Base-by-base conservation (phyloP, 2,113 vertebrate species). In the Tangachromis dhanisi region DNA sequence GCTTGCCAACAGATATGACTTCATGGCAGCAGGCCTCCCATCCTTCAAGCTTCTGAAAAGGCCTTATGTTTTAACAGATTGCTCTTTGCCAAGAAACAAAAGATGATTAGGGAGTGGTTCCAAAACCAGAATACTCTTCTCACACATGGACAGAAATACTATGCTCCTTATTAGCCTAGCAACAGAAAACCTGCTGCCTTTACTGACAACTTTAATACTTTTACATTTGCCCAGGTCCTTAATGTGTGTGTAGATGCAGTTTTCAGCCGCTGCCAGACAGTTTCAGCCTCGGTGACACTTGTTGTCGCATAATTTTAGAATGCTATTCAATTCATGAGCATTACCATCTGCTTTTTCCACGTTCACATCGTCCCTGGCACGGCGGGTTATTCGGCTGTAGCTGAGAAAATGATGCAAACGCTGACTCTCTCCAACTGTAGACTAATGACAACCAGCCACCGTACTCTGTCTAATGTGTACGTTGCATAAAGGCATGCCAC, bases 1-100 rank as follows among this genome's bases (percentile, higher is more conserved):
- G 82, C 89, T 55, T 93, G 94, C 95, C 94, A 96, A 90, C 84
- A 95, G 94, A 96, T 96, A 95, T 95, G 94, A 96, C 94, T 95
- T 95, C 90, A 95, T 89, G 89, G 89, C 92, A 93, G 84, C 92
- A 89, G 86, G 83, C 90, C 81, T 85, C 87, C 90, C 38, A 81
- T 91, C 89, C 88, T 88, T 83, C 78, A 79, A 71, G 93, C 91
- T 92, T 87, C 87, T 94, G 90, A 95, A 95, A 93, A 94, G 94
- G 89, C 86, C 91, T 92, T 91, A 92, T 94, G 92, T 96, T 95
- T 93, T 86, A 93, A 88, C 92, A 91, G 87, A 95, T 93, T 91
- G 88, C 84, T 91, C 84, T 92, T 86, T 95, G 93, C 93, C 95
- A 94, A 96, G 92, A 94, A 94, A 92, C 73, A 93, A 94, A 95